Conservation (phyloP, 2,888 invertebrate species). For the Linnaemya vulpina region DNA sequence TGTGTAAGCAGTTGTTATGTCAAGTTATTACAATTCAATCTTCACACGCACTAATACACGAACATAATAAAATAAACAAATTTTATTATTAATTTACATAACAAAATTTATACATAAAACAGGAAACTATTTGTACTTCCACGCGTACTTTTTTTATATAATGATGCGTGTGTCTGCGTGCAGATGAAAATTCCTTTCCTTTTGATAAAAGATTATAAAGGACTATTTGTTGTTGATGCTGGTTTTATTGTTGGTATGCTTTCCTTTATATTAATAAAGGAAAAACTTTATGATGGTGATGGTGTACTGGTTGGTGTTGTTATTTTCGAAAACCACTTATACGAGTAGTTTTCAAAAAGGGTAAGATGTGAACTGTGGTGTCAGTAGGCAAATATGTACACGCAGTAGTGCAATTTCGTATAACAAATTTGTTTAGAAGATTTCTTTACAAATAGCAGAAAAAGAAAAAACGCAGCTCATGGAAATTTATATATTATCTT, state of each 20-base stretch:
- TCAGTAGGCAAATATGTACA: background rate
- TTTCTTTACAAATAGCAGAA: background rate
- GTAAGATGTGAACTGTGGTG: slow-evolving; percentile 17
- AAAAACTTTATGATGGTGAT: background rate
- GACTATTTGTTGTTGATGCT: background rate
- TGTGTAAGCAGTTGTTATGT: slow-evolving; percentile 28
- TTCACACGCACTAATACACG: slow-evolving; percentile 11
- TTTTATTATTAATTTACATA: slow-evolving; percentile 27
- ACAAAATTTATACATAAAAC: background rate
- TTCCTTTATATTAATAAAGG: background rate
- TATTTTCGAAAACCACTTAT: slow-evolving; percentile 10
- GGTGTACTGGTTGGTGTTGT: background rate
- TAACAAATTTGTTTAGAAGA: slow-evolving; percentile 10
- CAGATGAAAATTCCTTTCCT: background rate
- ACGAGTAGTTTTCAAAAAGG: slow-evolving; percentile 9
- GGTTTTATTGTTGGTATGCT: background rate
- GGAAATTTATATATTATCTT: background rate
- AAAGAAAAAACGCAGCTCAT: background rate
- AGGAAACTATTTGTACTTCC: slow-evolving; percentile 22
- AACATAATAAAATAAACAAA: background rate
- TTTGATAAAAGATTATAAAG: slow-evolving; percentile 14
- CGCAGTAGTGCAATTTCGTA: background rate
- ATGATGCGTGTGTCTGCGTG: background rate
- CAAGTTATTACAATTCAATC: slow-evolving; percentile 2
- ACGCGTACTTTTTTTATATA: background rate